Evolutionary conservation across 2,113 vertebrate genomes (phyloP).

Genomic region (Phylloscopus trochiloides): DNA sequence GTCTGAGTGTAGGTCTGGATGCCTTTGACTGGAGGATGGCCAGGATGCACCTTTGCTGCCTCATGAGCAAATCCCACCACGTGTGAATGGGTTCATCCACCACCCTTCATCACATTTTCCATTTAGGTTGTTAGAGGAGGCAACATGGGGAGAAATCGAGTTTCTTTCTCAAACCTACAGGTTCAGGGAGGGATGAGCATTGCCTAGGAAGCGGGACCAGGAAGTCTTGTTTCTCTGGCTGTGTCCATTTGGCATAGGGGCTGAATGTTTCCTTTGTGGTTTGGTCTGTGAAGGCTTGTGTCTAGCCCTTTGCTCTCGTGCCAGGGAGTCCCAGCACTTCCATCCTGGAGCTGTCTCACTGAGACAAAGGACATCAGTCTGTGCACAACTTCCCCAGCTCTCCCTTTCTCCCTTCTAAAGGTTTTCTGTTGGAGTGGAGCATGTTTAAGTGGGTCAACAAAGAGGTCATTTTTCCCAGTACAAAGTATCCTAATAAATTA

Average conservation of each 20-base stretch:
- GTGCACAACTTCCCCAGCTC: background rate
- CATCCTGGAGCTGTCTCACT: constrained; percentile 49
- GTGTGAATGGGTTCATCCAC: background rate
- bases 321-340: constrained; percentile 49
- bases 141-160: background rate
- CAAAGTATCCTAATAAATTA: constrained; percentile 59
- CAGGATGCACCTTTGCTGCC: background rate
- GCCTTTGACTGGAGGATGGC: background rate
- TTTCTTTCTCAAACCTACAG: background rate
- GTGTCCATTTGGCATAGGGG: background rate
- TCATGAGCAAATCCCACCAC: background rate
- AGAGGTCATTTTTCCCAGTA: constrained; percentile 45
- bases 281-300: constrained; percentile 50
- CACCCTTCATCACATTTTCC: background rate
- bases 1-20: background rate
- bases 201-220: background rate
- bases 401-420: background rate
- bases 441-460: constrained; percentile 41
- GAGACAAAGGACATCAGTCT: constrained; percentile 51
- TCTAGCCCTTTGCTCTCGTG: constrained; percentile 58
- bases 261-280: constrained; percentile 64
- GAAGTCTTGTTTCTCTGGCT: constrained; percentile 26
- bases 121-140: background rate
- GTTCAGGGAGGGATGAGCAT: background rate
- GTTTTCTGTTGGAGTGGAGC: constrained; percentile 18